Evolutionary conservation across 2,113 vertebrate genomes (phyloP).

Genomic region (Kryptolebias marmoratus): DNA sequence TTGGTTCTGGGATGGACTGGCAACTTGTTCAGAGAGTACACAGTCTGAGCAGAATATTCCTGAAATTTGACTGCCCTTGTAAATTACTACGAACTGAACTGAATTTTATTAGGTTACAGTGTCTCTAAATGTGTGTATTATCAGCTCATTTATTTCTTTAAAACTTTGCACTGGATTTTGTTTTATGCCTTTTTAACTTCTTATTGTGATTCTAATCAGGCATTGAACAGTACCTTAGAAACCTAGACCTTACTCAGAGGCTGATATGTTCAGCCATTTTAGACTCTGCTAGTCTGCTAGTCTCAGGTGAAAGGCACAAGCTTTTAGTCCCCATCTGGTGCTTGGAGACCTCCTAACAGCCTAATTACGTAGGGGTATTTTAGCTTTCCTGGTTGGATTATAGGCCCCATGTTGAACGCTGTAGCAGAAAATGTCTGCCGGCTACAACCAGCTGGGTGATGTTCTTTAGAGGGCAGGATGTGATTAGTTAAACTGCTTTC

Average conservation of each 20-base stretch:
- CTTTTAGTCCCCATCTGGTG: constrained; percentile 67
- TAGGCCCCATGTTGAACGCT: constrained; percentile 51
- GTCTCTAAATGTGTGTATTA: background rate
- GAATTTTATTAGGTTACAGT: background rate
- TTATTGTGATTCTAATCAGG: constrained; percentile 6
- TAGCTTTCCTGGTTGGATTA: constrained; percentile 46
- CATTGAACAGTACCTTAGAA: constrained; percentile 48
- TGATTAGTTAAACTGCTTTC: constrained; percentile 63
- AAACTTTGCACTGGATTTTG: constrained; percentile 15
- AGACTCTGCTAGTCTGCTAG: constrained; percentile 34
- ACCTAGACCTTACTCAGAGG: constrained; percentile 15
- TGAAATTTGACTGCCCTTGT: too few relatives aligned
- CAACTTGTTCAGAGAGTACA: too few relatives aligned
- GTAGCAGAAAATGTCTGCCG: constrained; percentile 67
- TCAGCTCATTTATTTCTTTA: constrained; percentile 10
- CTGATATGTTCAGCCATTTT: constrained; percentile 59
- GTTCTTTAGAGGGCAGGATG: constrained; percentile 57
- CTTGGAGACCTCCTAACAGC: constrained; percentile 60
- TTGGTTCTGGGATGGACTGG: too few relatives aligned
- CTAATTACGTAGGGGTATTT: constrained; percentile 50
- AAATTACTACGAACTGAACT: too few relatives aligned
- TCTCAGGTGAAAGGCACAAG: constrained; percentile 56
- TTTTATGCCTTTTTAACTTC: background rate
- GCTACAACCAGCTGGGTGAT: constrained; percentile 62
- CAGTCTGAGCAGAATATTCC: too few relatives aligned